Evolutionary conservation across 2,888 invertebrate genomes (phyloP), one percentile per base, ranked within the genome.

Genomic region (Dynastes maya): DNA sequence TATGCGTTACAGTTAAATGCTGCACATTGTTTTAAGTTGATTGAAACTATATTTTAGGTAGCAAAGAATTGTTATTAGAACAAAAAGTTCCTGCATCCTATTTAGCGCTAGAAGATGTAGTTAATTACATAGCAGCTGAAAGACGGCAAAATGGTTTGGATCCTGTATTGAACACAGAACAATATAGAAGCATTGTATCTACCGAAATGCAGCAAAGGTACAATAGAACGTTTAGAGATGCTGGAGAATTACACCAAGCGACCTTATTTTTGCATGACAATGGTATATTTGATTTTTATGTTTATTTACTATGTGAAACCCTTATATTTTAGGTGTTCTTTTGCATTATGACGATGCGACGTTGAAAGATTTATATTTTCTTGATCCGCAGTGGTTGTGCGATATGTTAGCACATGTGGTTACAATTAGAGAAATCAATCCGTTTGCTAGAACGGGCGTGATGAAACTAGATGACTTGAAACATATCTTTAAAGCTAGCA

Each of bases 301-400:
- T 13, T 45, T 22, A 58, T 67, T 68, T 22, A 16, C 27, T 9
- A 58, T 58, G 49, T 65, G 5, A 64, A 55, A 55, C 2, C n/a
- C 2, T 11, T 32, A 27, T 76, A 9, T 61, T 83, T 55, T 86
- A 95, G 95, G 97, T 51, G 97, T 99, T 1, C 90, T 99, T 8
- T 91, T 98, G 1, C 97, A 98, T 88, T 98, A 97, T 85, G 97
- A 98, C 84, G 98, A 98, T 87, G 97, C 97, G 0, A 96, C 97
- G 0, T 90, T 98, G 1, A 95, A 97, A 86, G 98, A 99, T 89
- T 91, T 98, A 71, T 98, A 98, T 89, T 99, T 99, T 89, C 90
- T 99, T 64, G 96, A 98, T 88, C 98, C 99, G 0, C 99, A 99
- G 88, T 99, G 99, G 99, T 91, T 99, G 61, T 99, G 98, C 89